Evolutionary conservation across 2,113 vertebrate species (phyloP), one percentile per base, ranked within the genome.

Genomic region (Gobius niger): DNA sequence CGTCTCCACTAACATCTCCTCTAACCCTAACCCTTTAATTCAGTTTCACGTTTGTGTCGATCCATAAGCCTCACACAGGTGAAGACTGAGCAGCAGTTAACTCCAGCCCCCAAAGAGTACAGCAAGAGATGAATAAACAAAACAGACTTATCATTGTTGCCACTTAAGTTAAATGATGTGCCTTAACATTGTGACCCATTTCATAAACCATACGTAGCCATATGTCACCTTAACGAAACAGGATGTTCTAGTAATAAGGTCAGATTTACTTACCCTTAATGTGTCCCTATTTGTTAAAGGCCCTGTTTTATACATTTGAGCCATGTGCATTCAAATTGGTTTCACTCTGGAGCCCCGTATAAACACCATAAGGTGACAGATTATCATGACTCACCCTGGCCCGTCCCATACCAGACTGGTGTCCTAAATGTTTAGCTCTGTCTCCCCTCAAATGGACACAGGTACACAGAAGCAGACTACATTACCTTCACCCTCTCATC

Each of bases 41-140:
- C 5, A 34, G 24, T 34, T 34, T 34, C 24, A 34, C 24, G n/a
- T n/a, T n/a, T n/a, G n/a, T n/a, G n/a, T n/a, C n/a, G n/a, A 34
- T 6, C 71, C 34, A 53, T 13, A 47, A 65, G 60, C 18, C 60
- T 72, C 72, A 72, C 70, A 63, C 81, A 77, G 72, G 75, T 83
- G 63, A 66, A 75, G 56, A 78, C 40, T 76, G 46, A 10, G 70
- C 68, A 59, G 62, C 73, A 54, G 61, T 80, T 77, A 74, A 77
- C 67, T 70, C 67, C 74, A 78, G 24, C 24, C 24, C 24, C 41
- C 47, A 49, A 70, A 81, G 64, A 83, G 70, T 76, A 67, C 78
- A 68, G 78, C 44, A 52, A 78, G 82, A 68, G 15, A 44, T 47
- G 50, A 50, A 13, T 76, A 72, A 24, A 50, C 63, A 47, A 65